A percentile compares a stretch with the other conserved stretches of the same genome.
These are phyloP conservation scores for Oopsacas minuta DNA, from an alignment of 37 sponge, comb jelly and placozoan species.

Conservation along the genomic window DNA sequence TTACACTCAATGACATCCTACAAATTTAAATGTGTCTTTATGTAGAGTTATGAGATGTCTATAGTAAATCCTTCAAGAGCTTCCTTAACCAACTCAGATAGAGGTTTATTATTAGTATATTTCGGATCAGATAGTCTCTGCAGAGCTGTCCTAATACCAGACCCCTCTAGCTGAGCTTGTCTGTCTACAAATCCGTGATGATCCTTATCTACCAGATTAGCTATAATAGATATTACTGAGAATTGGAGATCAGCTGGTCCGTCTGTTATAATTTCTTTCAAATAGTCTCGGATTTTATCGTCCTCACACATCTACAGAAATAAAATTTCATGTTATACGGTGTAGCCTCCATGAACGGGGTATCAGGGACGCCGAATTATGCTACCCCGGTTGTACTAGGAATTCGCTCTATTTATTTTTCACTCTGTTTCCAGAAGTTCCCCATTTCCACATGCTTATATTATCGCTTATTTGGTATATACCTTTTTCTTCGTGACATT, in stretches of 20 bases:
- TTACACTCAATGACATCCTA: too few species aligned
- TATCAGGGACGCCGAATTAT: too few species aligned
- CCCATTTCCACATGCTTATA: too few species aligned
- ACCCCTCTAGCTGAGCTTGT: background rate
- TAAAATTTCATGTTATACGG: too few species aligned
- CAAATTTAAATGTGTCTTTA: too few species aligned
- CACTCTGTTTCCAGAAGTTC: too few species aligned
- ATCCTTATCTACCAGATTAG: background rate
- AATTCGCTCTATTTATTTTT: too few species aligned
- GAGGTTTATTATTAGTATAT: background rate
- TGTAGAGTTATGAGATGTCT: background rate
- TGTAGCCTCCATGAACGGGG: too few species aligned
- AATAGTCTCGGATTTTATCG: background rate
- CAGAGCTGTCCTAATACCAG: background rate
- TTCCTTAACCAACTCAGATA: background rate
- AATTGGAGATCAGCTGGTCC: background rate
- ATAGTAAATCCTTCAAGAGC: background rate
- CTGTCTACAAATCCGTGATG: background rate
- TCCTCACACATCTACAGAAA: slow-evolving; percentile 11
- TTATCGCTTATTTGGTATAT: too few species aligned
- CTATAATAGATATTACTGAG: background rate
- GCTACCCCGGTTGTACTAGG: too few species aligned
- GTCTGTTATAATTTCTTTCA: background rate
- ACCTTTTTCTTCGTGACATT: background rate
- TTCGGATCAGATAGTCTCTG: background rate